These are phyloP conservation scores for Lontra canadensis DNA, from an alignment of 2,113 vertebrate genomes.

Conservation along the genomic window DNA sequence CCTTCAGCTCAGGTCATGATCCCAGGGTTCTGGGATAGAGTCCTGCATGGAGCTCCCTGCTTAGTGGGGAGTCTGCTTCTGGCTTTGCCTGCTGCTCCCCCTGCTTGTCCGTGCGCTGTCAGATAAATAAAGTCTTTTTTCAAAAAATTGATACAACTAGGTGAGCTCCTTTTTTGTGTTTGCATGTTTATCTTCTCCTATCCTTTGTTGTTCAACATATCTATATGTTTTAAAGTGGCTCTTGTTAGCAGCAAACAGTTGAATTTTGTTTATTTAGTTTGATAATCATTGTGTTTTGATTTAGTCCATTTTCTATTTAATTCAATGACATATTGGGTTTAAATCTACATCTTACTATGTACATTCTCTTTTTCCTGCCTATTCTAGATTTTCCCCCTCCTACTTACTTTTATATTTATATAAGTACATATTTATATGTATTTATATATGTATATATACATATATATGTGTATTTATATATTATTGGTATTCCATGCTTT, in stretches of 20 bases:
- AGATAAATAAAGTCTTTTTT: not conserved
- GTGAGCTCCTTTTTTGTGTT: not conserved
- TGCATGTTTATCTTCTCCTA: not conserved
- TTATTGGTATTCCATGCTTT: not conserved
- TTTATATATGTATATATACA: too few species aligned
- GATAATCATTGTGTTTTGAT: not conserved
- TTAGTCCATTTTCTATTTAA: slow-evolving; percentile 12
- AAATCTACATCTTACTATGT: slow-evolving; percentile 17
- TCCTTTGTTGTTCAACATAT: slow-evolving; percentile 2
- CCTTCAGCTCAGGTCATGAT: not conserved
- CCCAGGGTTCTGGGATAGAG: not conserved
- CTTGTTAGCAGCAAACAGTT: not conserved
- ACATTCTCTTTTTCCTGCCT: not conserved
- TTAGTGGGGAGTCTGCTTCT: not conserved
- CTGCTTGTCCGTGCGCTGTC: too few species aligned
- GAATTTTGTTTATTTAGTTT: not conserved
- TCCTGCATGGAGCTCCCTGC: not conserved
- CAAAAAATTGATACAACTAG: not conserved
- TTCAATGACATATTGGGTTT: not conserved
- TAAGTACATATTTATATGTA: too few species aligned
- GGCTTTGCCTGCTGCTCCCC: too few species aligned
- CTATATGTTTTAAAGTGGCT: not conserved
- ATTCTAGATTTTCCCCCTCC: not conserved
- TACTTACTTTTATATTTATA: not conserved
- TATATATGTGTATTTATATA: too few species aligned